A percentile compares a stretch with the other conserved stretches of the same genome.
These are phyloP conservation scores for Buathra laborator DNA, from an alignment of 2,888 invertebrate species.

Conservation along the genomic window DNA sequence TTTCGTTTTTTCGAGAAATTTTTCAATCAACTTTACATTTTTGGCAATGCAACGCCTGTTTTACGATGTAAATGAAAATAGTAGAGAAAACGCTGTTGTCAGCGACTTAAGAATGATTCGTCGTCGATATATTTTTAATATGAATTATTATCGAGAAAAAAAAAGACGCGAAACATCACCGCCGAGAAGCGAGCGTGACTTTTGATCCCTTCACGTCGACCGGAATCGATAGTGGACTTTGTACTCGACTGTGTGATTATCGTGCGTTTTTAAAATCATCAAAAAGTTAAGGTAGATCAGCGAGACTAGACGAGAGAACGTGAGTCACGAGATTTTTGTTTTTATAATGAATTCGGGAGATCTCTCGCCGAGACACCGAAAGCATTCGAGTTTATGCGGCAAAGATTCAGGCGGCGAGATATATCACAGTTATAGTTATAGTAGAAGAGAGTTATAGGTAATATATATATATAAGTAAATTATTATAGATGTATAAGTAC, in stretches of 20 bases:
- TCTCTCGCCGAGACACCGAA: conserved; percentile 52
- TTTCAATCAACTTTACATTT: too few relatives aligned
- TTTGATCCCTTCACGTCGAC: conserved; percentile 38
- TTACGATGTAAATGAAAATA: not conserved
- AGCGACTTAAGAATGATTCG: not conserved
- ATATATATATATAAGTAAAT: conserved; percentile 37
- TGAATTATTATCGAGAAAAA: not conserved
- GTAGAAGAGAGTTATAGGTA: conserved; percentile 45
- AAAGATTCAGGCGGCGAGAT: conserved; percentile 58
- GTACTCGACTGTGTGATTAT: conserved; percentile 15
- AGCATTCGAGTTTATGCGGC: conserved; percentile 52
- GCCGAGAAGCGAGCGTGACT: conserved; percentile 61
- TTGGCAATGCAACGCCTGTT: too few relatives aligned
- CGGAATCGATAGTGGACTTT: conserved; percentile 13
- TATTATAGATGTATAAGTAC: conserved; percentile 5
- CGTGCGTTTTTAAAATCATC: conserved; percentile 6
- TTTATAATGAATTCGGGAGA: conserved; percentile 43
- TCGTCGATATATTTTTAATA: not conserved
- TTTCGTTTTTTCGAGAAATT: not conserved
- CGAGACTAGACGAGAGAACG: conserved; percentile 61
- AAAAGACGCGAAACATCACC: conserved; percentile 46
- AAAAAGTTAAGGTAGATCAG: conserved; percentile 51
- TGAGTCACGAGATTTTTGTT: conserved; percentile 50
- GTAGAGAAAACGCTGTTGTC: not conserved
- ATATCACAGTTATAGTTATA: conserved; percentile 40